These are phyloP conservation scores for Nematostella vectensis DNA, from an alignment of 92 coral and sea anemone genomes.

Conservation along the genomic window DNA sequence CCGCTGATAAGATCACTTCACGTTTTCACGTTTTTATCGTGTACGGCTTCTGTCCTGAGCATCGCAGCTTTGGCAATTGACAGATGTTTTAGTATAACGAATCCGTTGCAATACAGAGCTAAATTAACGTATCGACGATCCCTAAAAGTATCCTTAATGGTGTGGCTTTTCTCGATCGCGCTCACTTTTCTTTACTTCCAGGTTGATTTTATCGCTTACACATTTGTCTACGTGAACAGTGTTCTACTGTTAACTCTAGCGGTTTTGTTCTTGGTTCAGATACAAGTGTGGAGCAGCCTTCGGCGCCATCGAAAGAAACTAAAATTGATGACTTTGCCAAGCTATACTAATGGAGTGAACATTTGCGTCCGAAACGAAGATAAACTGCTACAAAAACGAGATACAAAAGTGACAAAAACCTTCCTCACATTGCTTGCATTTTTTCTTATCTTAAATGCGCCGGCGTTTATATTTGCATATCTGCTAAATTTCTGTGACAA, in stretches of 20 bases:
- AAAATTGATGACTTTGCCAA: conserved; percentile 9
- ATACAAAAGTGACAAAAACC: conserved; percentile 42
- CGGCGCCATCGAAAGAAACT: conserved; percentile 34
- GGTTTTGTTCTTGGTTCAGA: conserved; percentile 39
- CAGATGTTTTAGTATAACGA: conserved; percentile 49
- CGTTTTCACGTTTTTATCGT: conserved; percentile 57
- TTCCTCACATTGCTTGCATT: conserved; percentile 39
- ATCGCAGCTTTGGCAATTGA: conserved; percentile 62
- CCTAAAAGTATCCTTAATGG: conserved; percentile 29
- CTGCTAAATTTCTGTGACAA: conserved; percentile 47
- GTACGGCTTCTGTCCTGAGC: conserved; percentile 70
- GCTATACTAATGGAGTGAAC: background rate
- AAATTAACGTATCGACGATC: conserved; percentile 34
- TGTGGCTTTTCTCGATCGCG: conserved; percentile 53
- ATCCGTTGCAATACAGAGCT: conserved; percentile 52
- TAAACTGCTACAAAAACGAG: conserved; percentile 26
- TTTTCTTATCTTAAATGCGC: conserved; percentile 47
- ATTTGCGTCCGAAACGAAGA: conserved; percentile 1
- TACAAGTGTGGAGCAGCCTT: conserved; percentile 32
- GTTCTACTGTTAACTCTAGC: conserved; percentile 43
- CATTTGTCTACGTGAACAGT: conserved; percentile 59
- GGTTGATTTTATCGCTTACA: conserved; percentile 55
- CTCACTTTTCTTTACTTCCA: conserved; percentile 49
- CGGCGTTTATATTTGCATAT: conserved; percentile 53
- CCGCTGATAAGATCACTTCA: conserved; percentile 47